Evolutionary conservation across 2,888 invertebrate species (phyloP).

Genomic region (Rhimphoctona megacephalus): DNA sequence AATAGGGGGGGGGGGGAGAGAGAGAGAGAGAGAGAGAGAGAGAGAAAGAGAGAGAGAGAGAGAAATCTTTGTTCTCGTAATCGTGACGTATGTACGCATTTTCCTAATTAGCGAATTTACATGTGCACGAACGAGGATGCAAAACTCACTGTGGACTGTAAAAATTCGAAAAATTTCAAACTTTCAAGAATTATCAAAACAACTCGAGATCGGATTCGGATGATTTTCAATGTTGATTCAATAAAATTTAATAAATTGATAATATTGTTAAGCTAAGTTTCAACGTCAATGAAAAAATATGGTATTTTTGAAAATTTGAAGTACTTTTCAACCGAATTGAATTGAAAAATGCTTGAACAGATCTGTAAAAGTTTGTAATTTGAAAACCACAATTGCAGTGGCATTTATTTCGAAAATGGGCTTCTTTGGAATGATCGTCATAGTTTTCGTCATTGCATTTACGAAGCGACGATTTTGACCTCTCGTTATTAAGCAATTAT

Average conservation of each 20-base stretch:
- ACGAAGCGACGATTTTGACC: background rate
- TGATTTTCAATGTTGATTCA: background rate
- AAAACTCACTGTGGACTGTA: background rate
- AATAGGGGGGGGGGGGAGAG: background rate
- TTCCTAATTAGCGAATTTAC: slow-evolving; percentile 24
- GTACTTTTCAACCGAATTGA: background rate
- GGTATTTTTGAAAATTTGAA: background rate
- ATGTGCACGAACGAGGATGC: background rate
- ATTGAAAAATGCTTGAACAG: too few species aligned
- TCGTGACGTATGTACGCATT: background rate
- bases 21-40: background rate
- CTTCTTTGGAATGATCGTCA: background rate
- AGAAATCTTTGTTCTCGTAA: background rate
- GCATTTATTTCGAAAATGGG: background rate
- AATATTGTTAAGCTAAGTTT: background rate
- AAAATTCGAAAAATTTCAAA: background rate
- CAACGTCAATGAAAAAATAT: background rate
- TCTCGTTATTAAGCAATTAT: background rate
- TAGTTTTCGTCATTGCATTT: background rate
- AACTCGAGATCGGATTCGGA: background rate
- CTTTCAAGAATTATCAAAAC: background rate
- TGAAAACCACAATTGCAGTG: background rate
- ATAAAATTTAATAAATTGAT: background rate
- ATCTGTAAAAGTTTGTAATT: background rate
- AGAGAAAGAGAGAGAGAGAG: background rate